Conservation (phyloP, 1,140 invertebrate species). For the fruit fly (Drosophila melanogaster) region DNA sequence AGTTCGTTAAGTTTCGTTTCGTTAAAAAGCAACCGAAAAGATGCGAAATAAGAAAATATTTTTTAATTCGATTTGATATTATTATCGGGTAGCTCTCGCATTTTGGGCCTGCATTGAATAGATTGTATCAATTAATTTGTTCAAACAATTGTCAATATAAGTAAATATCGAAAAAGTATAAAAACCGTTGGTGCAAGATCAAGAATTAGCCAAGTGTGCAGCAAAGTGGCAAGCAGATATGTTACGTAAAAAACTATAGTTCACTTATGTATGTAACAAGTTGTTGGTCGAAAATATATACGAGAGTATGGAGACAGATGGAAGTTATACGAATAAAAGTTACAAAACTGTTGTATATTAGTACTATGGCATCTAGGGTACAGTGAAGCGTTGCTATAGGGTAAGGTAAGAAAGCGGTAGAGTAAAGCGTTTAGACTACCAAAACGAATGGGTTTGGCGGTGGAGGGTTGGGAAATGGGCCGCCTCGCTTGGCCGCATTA, state of each 20-base stretch:
- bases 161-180: conserved; percentile 35
- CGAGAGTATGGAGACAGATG: conserved; percentile 35
- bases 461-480: not conserved
- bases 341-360: conserved; percentile 33
- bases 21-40: conserved; percentile 78
- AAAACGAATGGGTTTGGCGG: conserved; percentile 11
- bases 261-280: conserved; percentile 18
- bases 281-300: conserved; percentile 25
- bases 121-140: conserved; percentile 53
- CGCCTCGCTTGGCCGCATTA: conserved; percentile 26
- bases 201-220: conserved; percentile 67
- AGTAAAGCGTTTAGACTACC: conserved; percentile 56
- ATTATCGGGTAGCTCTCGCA: conserved; percentile 38
- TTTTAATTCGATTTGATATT: conserved; percentile 33
- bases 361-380: conserved; percentile 39
- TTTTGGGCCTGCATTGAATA: conserved; percentile 59
- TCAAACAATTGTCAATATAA: conserved; percentile 42
- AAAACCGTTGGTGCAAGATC: conserved; percentile 59
- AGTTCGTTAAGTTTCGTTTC: conserved; percentile 28
- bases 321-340: conserved; percentile 25
- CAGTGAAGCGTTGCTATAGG: conserved; percentile 43
- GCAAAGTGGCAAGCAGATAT: conserved; percentile 62
- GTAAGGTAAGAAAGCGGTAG: conserved; percentile 34
- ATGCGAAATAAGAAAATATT: conserved; percentile 68
- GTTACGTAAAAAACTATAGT: conserved; percentile 31